These are phyloP conservation scores for Trachymyrmex cornetzi DNA, from an alignment of 1,140 invertebrate genomes.

Conservation along the genomic window DNA sequence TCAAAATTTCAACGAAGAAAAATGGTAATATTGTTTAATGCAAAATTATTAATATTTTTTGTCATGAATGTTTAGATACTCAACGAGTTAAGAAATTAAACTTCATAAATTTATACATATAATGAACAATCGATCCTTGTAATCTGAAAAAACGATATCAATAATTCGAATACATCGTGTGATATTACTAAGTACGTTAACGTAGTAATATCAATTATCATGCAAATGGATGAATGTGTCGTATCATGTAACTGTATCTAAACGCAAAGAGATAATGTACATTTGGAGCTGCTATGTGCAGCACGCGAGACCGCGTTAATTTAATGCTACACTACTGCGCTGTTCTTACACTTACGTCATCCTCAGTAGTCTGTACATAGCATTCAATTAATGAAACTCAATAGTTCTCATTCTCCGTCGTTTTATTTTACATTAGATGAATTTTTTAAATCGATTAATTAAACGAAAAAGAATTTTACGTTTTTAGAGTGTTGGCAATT, in stretches of 20 bases:
- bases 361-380: conserved; percentile 5
- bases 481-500: not conserved
- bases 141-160: conserved; percentile 10
- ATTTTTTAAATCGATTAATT: conserved; percentile 22
- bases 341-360: conserved; percentile 22
- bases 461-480: not conserved
- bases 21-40: not conserved
- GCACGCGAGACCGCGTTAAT: conserved; percentile 31
- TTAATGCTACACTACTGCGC: conserved; percentile 42
- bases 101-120: not conserved
- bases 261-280: conserved; percentile 39
- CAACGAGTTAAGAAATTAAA: not conserved
- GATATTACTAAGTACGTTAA: not conserved
- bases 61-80: not conserved
- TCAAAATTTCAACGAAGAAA: not conserved
- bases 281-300: conserved; percentile 13
- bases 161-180: not conserved
- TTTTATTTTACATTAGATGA: not conserved
- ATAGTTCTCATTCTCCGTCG: not conserved
- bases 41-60: not conserved
- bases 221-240: conserved; percentile 16
- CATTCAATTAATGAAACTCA: conserved; percentile 16
- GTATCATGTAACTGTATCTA: conserved; percentile 26
- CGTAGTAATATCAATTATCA: conserved; percentile 9
- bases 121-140: not conserved